A percentile compares a stretch with the other conserved stretches of the same genome.
Conservation (phyloP, 2,797 vertebrate genomes). For the Leptodactylus fallax region DNA sequence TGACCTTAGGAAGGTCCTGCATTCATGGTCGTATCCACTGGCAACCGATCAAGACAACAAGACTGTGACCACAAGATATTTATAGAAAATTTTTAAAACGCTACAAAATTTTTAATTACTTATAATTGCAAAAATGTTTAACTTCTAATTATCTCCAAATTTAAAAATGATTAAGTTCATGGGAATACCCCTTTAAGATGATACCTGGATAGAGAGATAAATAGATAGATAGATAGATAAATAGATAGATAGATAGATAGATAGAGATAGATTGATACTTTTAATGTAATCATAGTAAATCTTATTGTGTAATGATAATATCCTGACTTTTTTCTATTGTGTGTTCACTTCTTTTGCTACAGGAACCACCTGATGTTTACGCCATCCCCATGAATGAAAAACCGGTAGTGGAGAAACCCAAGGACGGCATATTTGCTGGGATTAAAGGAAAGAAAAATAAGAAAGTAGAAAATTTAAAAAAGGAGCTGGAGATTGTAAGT, state of each 20-base stretch:
- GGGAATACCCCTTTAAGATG: no score
- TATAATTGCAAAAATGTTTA: no score
- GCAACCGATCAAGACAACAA: no score
- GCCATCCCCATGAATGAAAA: neutral
- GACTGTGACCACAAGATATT: no score
- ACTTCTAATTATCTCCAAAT: no score
- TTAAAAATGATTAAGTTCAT: no score
- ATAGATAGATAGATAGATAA: neutral
- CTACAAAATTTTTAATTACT: no score
- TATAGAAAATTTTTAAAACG: no score
- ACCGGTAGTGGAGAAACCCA: neutral
- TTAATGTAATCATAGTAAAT: neutral
- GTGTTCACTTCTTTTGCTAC: neutral
- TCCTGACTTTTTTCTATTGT: neutral
- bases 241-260: neutral
- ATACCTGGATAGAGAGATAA: no score
- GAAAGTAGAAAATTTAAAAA: conserved; percentile 56
- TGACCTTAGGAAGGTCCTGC: no score
- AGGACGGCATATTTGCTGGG: neutral
- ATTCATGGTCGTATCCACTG: no score
- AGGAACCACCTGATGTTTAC: conserved; percentile 39
- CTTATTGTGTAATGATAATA: neutral
- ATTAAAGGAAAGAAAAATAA: conserved; percentile 14
- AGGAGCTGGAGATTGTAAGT: conserved; percentile 59
- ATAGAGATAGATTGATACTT: neutral